Conservation (phyloP, 2,797 vertebrate species). For the Hippocampus kuda region DNA sequence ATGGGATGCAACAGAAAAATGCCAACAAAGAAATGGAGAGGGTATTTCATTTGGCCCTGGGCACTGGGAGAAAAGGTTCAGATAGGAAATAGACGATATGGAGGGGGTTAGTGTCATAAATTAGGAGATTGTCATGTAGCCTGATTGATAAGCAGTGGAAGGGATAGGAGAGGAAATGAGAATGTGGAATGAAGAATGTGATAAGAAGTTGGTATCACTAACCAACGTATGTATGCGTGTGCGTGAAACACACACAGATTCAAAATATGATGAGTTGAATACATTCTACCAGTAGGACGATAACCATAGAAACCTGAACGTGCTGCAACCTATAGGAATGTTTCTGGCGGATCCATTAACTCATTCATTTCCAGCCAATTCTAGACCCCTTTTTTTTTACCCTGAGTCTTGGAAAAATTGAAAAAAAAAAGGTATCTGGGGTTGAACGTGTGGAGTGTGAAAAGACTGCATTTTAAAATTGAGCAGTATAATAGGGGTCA, state of each 20-base stretch:
- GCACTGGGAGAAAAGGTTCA: slow-evolving; percentile 27
- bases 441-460: no score
- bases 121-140: slow-evolving; percentile 26
- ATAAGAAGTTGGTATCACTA: slow-evolving; percentile 27
- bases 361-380: no score
- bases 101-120: slow-evolving; percentile 9
- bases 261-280: no score
- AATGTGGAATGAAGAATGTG: slow-evolving; percentile 14
- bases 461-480: no score
- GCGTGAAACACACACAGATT: background rate
- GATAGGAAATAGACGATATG: slow-evolving; percentile 24
- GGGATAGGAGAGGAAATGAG: slow-evolving; percentile 28
- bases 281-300: background rate
- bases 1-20: slow-evolving; percentile 21
- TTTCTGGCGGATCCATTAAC: no score
- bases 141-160: slow-evolving; percentile 15
- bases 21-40: slow-evolving; percentile 21
- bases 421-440: no score
- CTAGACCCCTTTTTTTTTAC: no score
- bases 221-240: slow-evolving; percentile 6
- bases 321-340: no score
- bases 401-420: no score
- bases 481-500: no score
- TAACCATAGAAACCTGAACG: background rate
- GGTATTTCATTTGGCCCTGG: slow-evolving; percentile 44